Base-by-base conservation (phyloP, 2,797 vertebrate species). In the Nyctibius grandis region DNA sequence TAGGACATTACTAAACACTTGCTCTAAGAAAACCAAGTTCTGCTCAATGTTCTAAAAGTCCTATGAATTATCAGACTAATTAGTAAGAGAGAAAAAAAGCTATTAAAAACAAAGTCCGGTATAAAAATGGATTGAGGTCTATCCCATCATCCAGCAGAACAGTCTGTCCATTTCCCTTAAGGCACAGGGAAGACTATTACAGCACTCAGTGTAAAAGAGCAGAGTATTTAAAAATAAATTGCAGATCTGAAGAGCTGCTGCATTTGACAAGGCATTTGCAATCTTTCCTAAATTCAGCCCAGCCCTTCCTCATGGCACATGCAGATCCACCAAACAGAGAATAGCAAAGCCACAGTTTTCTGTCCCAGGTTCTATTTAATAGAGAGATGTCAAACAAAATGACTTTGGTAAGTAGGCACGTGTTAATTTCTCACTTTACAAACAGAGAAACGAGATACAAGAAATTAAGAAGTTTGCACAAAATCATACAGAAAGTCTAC, bases 61-160 rank as follows among this genome's bases (percentile, higher is more conserved):
- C 85, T 78, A 51, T 6, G 60, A 81, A 79, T 72, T 77, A 94
- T 36, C 45, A 65, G 72, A 68, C 88, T 96, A 94, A 96, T 95
- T 95, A 95, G 57, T 64, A 48, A 85, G 51, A 51, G 59, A 65
- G 34, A 10, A 21, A 12, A 68, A 88, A 90, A 90, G 70, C 88
- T 96, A 96, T 96, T 94, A 94, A 73, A 84, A 95, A 73, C 57
- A 23, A 89, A 64, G 54, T 90, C 63, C 74, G 60, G 81, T 93
- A 94, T 94, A 96, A 95, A 97, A 96, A 95, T 92, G 88, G 95
- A 94, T 87, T 64, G 90, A 96, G 83, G 90, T 95, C 77, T 94
- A 70, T 94, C 77, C 72, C 77, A 74, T 92, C 65, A 88, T 85
- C 81, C 95, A 93, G 81, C 78, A 87, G 92, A 95, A 91, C 79